Evolutionary conservation across 1,140 invertebrate genomes (phyloP).

Genomic region (Harpegnathos saltator): DNA sequence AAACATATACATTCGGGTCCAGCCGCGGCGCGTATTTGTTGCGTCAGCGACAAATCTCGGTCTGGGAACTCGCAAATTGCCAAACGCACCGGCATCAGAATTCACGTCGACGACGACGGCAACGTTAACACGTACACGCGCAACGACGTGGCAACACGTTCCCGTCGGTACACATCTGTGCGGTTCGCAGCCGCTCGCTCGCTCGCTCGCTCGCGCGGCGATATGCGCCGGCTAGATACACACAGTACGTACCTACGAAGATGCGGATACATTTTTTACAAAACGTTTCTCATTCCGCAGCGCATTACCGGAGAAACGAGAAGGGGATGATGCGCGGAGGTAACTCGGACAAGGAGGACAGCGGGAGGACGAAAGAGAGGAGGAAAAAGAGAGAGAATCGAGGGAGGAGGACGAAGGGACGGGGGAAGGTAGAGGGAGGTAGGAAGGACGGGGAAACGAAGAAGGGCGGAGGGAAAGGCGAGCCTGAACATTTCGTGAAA

Average conservation of each 20-base stretch:
- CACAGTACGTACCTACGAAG: conserved; percentile 71
- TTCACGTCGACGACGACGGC: conserved; percentile 66
- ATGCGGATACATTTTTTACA: conserved; percentile 84
- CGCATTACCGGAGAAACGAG: conserved; percentile 79
- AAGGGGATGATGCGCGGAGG: conserved; percentile 77
- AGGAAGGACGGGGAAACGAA: conserved; percentile 65
- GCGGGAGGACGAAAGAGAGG: conserved; percentile 49
- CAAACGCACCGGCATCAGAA: conserved; percentile 63
- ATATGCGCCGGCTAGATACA: conserved; percentile 51
- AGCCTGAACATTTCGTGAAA: conserved; percentile 85
- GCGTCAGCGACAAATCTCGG: conserved; percentile 61
- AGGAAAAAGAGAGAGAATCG: conserved; percentile 43
- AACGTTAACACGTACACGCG: conserved; percentile 62
- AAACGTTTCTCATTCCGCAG: conserved; percentile 85
- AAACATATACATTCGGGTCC: conserved; percentile 19
- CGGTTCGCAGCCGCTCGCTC: conserved; percentile 19
- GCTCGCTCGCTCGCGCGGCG: neutral
- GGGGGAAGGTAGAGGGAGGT: conserved; percentile 34
- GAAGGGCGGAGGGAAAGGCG: conserved; percentile 69
- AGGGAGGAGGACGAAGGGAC: conserved; percentile 29
- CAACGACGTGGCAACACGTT: conserved; percentile 62
- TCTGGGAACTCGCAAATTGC: conserved; percentile 57
- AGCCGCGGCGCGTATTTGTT: conserved; percentile 32
- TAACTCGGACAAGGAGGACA: conserved; percentile 68
- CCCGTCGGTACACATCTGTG: conserved; percentile 54